Evolutionary conservation across 2,888 invertebrate genomes (phyloP).

Genomic region (Euzophera pinguis): DNA sequence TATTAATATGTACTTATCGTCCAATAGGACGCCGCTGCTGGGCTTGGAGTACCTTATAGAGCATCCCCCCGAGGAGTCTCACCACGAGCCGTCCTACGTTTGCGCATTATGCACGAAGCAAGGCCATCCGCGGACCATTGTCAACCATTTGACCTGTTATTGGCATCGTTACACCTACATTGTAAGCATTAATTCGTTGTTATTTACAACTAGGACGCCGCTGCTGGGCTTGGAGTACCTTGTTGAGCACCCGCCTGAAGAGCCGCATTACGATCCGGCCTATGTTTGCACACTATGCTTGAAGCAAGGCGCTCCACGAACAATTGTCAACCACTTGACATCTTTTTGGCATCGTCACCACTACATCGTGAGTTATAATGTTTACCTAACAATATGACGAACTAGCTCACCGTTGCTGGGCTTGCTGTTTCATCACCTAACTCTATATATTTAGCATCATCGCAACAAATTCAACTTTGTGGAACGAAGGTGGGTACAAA

Average conservation of each 20-base stretch:
- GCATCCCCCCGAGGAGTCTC: conserved; percentile 81
- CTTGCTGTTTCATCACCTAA: too few species aligned
- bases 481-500: too few species aligned
- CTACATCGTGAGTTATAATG: conserved; percentile 79
- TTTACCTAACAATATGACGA: too few species aligned
- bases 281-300: conserved; percentile 89
- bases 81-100: conserved; percentile 85
- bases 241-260: conserved; percentile 84
- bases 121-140: conserved; percentile 88
- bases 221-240: conserved; percentile 89
- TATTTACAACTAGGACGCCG: conserved; percentile 53
- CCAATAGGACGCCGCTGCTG: conserved; percentile 46
- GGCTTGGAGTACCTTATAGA: conserved; percentile 91
- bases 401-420: too few species aligned
- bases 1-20: not conserved
- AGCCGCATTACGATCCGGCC: conserved; percentile 83
- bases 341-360: conserved; percentile 87
- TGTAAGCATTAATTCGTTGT: conserved; percentile 53
- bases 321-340: conserved; percentile 88
- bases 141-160: conserved; percentile 88
- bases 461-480: too few species aligned
- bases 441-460: too few species aligned
- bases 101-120: conserved; percentile 90
- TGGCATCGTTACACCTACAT: conserved; percentile 87
- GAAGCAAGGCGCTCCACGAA: conserved; percentile 88